phyloP scores from a whole-genome alignment of 2,113 vertebrate species.

The Perca schrenkii region DNA sequence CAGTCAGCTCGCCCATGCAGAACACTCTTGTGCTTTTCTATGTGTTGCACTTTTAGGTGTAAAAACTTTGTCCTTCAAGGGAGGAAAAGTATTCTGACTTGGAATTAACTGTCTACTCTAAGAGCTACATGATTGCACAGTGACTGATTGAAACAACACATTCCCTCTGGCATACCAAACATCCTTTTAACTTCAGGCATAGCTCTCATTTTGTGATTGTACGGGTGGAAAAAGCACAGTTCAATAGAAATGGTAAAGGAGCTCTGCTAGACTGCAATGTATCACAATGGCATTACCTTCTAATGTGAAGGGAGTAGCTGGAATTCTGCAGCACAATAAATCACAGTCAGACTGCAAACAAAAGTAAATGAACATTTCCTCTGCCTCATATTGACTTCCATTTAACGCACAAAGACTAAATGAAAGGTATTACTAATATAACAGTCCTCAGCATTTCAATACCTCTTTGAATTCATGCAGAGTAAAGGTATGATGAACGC shows the following conservation, averaged over 20 bases:
- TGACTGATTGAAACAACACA: conserved; percentile 23
- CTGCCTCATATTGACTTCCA: neutral
- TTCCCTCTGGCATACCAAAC: conserved; percentile 3
- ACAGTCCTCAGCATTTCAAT: neutral
- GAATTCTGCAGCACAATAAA: neutral
- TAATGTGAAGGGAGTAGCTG: neutral
- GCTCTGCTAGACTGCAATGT: neutral
- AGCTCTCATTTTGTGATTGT: neutral
- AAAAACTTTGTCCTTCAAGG: conserved; percentile 37
- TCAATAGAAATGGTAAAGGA: neutral
- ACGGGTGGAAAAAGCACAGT: too few relatives aligned
- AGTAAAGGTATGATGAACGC: neutral
- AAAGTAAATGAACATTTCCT: neutral
- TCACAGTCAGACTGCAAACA: neutral
- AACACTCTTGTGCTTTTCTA: neutral
- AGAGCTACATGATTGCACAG: conserved; percentile 22
- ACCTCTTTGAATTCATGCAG: neutral
- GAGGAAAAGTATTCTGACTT: neutral
- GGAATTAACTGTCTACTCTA: conserved; percentile 19
- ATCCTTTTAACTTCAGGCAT: neutral
- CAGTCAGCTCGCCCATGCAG: neutral
- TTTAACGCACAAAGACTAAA: neutral
- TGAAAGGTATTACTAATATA: neutral
- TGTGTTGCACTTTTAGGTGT: conserved; percentile 1
- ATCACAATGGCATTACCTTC: neutral